Conservation (phyloP, 2,797 vertebrate species). For the Philypnodon macrostomus region DNA sequence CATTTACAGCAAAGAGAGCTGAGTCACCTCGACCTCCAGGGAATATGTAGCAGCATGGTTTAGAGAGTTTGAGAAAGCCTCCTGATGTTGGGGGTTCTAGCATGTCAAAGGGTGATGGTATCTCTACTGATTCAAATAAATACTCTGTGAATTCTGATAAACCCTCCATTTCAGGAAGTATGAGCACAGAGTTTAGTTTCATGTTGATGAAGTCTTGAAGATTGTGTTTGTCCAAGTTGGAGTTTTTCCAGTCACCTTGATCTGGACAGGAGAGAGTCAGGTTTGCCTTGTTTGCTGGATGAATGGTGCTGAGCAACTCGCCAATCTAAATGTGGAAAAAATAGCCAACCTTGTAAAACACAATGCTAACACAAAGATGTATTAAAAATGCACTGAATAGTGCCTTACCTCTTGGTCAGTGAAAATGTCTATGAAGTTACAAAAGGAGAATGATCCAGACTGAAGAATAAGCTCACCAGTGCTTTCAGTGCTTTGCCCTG, state of each 20-base stretch:
- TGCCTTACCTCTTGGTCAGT: slow-evolving; percentile 92
- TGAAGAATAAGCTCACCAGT: slow-evolving; percentile 96
- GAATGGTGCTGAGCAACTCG: slow-evolving; percentile 92
- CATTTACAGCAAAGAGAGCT: slow-evolving; percentile 94
- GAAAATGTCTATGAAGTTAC: slow-evolving; percentile 97
- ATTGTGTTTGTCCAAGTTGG: slow-evolving; percentile 95
- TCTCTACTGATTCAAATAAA: slow-evolving; percentile 95
- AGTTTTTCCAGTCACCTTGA: slow-evolving; percentile 97
- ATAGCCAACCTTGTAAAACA: neutral
- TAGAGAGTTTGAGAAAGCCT: slow-evolving; percentile 95
- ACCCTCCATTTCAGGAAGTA: slow-evolving; percentile 96
- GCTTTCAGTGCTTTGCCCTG: slow-evolving; percentile 93
- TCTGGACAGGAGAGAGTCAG: slow-evolving; percentile 92
- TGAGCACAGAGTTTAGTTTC: slow-evolving; percentile 89
- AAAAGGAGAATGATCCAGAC: slow-evolving; percentile 95
- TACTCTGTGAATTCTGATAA: slow-evolving; percentile 98
- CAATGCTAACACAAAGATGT: neutral
- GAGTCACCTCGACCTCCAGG: slow-evolving; percentile 93
- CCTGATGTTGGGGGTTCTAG: slow-evolving; percentile 94
- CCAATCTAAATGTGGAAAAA: slow-evolving; percentile 82
- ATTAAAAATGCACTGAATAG: neutral
- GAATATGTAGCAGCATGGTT: slow-evolving; percentile 98
- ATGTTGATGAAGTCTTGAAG: slow-evolving; percentile 98
- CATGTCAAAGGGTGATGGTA: slow-evolving; percentile 93
- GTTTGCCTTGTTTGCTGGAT: slow-evolving; percentile 95